Percentiles rank a stretch among this genome's conserved stretches.
These are phyloP conservation scores for Atta texana DNA, from an alignment of 1,140 invertebrate species.

Conservation along the genomic window DNA sequence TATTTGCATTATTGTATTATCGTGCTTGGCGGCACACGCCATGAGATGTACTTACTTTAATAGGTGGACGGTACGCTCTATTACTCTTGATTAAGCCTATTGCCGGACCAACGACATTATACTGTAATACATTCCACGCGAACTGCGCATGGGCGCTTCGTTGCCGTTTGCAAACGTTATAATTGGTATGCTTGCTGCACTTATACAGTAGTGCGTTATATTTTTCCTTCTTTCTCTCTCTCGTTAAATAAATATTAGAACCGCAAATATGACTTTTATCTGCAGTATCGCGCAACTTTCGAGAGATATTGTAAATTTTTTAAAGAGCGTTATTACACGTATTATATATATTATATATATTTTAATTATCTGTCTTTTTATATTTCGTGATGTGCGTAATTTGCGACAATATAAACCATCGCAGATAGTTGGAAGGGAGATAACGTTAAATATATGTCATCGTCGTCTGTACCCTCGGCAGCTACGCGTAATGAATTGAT, in stretches of 20 bases:
- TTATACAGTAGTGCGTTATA: not conserved
- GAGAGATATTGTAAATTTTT: not conserved
- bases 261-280: not conserved
- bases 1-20: conserved; percentile 61
- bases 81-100: conserved; percentile 80
- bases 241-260: conserved; percentile 21
- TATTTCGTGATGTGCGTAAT: not conserved
- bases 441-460: not conserved
- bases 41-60: conserved; percentile 68
- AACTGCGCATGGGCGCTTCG: conserved; percentile 38
- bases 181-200: conserved; percentile 32
- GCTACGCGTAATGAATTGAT: conserved; percentile 31
- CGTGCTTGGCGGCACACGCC: conserved; percentile 65
- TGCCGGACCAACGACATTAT: conserved; percentile 72
- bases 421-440: not conserved
- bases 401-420: not conserved
- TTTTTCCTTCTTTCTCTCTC: not conserved
- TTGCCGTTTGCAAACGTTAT: conserved; percentile 44
- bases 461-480: not conserved
- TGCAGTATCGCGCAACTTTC: not conserved
- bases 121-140: conserved; percentile 69
- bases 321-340: not conserved
- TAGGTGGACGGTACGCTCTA: conserved; percentile 75
- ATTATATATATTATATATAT: not conserved
- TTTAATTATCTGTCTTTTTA: not conserved